Evolutionary conservation across 2,888 invertebrate species (phyloP).

Genomic region (Tromatobia lineatoria): DNA sequence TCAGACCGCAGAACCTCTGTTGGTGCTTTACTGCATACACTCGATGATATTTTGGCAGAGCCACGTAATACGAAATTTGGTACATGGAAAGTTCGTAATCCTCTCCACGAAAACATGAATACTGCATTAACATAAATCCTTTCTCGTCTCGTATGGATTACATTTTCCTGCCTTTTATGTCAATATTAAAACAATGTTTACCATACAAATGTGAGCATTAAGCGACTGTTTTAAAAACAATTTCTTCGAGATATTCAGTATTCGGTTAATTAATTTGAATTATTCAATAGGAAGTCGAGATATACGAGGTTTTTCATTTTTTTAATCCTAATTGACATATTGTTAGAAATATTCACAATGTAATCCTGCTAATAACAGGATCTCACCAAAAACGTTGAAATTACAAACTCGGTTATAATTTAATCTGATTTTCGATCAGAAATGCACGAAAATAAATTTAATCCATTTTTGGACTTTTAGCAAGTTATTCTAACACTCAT

Average conservation of each 20-base stretch:
- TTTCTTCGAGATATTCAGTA: not conserved
- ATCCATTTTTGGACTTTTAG: not conserved
- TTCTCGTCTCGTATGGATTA: not conserved
- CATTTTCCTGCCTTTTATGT: not conserved
- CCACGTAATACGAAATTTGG: constrained; percentile 5
- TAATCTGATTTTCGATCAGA: no score
- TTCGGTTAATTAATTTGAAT: not conserved
- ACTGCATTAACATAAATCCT: constrained; percentile 20
- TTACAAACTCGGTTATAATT: no score
- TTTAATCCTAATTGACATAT: no score
- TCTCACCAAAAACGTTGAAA: no score
- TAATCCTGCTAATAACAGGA: no score
- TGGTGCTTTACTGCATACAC: not conserved
- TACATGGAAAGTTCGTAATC: constrained; percentile 7
- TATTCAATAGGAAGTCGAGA: not conserved
- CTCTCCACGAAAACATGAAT: not conserved
- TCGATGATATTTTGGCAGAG: constrained; percentile 25
- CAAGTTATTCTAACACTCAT: no score
- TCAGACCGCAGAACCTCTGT: constrained; percentile 28
- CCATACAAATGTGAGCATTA: not conserved
- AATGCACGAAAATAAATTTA: not conserved
- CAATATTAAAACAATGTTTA: not conserved
- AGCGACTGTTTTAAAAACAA: not conserved
- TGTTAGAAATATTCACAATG: no score
- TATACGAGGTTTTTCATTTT: no score